Evolutionary conservation across 2,797 vertebrate species (phyloP), one percentile per base, ranked within the genome.

Genomic region (Phataginus tetradactyla): DNA sequence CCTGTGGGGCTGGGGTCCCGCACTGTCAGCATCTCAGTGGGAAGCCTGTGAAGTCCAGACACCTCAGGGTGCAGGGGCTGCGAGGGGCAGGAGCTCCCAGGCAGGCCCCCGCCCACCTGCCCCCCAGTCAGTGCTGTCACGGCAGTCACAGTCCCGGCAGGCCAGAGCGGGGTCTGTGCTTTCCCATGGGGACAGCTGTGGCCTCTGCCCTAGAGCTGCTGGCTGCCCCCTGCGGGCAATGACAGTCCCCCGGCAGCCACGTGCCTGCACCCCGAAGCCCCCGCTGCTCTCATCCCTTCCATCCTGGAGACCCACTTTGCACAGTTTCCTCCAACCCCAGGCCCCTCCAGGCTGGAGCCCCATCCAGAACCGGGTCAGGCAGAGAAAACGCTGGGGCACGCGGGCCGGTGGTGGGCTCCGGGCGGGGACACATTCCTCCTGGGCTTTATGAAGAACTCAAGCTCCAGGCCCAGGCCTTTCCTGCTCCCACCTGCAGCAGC

Each of bases 101-200:
- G 10, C 10, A 12, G 45, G 42, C 42, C 42, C 42, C 0, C 1
- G 7, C 45, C 45, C 45, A 45, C 45, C 10, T 12, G 45, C 45
- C 45, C 45, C 45, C 45, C 45, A 45, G 45, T 45, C 45, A 45
- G 45, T 45, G 45, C 11, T 45, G 45, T 45, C 45, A 45, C 45
- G 45, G 45, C 45, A 2, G 11, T 12, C 45, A 25, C 5, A 1
- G 0, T 69, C 25, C 3, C 7, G 0, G 25, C 17, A 0, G 11
- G 25, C 34, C 69, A 17, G 27, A 27, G 27, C 27, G 4, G 51
- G 51, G 18, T 57, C 66, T 15, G 14, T 7, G 2, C 1, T 5
- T 7, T 57, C 63, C 6, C 34, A 7, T 15, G 11, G 1, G 3
- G 51, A 42, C 66, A 71, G 51, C 4, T 0, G 39, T 29, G 15